Conservation (phyloP, 2,888 invertebrate species). For the Andrena bicolor region DNA sequence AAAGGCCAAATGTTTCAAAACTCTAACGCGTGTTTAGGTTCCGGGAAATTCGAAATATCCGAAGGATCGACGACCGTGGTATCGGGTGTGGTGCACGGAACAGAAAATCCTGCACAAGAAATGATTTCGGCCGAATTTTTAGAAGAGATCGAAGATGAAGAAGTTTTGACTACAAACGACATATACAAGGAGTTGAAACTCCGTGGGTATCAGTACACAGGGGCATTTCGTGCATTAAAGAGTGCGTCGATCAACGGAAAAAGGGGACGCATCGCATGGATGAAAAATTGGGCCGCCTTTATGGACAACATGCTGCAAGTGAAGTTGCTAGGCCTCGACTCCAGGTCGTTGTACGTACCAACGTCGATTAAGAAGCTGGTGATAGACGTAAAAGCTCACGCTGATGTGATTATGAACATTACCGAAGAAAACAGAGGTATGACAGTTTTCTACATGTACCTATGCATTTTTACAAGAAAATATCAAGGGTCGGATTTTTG, state of each 20-base stretch:
- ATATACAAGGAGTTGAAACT: constrained; percentile 85
- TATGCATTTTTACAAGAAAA: too few species aligned
- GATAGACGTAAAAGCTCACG: constrained; percentile 84
- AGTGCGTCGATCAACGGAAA: constrained; percentile 84
- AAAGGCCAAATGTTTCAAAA: constrained; percentile 72
- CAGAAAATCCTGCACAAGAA: constrained; percentile 84
- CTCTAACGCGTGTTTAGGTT: constrained; percentile 74
- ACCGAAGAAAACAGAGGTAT: constrained; percentile 77
- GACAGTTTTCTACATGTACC: constrained; percentile 17
- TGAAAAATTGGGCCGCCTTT: constrained; percentile 89
- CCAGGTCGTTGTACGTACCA: constrained; percentile 86
- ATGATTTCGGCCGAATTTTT: constrained; percentile 7
- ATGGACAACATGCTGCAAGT: constrained; percentile 90
- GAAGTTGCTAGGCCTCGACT: constrained; percentile 85
- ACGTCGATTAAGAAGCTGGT: constrained; percentile 87
- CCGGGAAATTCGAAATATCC: constrained; percentile 86
- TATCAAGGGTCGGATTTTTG: too few species aligned
- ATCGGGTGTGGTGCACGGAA: constrained; percentile 89
- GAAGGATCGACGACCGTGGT: constrained; percentile 90
- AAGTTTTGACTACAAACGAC: constrained; percentile 78
- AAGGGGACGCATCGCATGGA: constrained; percentile 86
- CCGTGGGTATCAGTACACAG: constrained; percentile 86
- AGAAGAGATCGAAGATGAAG: not conserved
- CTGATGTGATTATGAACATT: constrained; percentile 39
- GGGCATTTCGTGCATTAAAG: constrained; percentile 86